Evolutionary conservation across 2,113 vertebrate genomes (phyloP), one percentile per base, ranked within the genome.

Genomic region (Anoplopoma fimbria): DNA sequence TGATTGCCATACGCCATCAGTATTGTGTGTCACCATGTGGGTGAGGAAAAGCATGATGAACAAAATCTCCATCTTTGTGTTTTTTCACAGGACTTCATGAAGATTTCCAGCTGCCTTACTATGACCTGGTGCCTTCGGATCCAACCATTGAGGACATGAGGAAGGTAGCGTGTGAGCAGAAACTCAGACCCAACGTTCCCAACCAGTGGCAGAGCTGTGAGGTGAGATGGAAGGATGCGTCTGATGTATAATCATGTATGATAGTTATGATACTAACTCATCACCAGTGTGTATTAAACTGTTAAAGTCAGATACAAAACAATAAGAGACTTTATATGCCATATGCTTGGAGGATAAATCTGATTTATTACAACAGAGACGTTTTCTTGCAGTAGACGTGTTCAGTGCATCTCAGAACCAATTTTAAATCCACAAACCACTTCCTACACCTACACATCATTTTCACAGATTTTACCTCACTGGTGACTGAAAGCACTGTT

Each of bases 191-290:
- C 69, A 98, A 90, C 90, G 94, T 99, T 84, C 98, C 97, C 70
- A 99, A 99, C 93, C 98, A 98, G 92, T 99, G 98, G 98, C 98
- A 99, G 91, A 99, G 96, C 94, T 99, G 97, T 84, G 98, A 99
- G 97, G 98, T 99, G 96, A 96, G 88, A 68, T 17, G 2, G 33
- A 60, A 40, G 19, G 27, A 23, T 12, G 23, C 36, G 1, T 55
- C 31, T 69, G 36, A 47, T 64, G 4, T 69, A 17, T 40, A 5
- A 36, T 45, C 58, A 29, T n/a, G 49, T n/a, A 10, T 29, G n/a
- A 58, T n/a, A 47, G 38, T 19, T 25, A 6, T 9, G 1, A 36
- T 21, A 10, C 17, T 47, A 73, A 53, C 23, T 21, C n/a, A 51
- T 15, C 40, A 40, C n/a, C 40, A 34, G 60, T 60, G 31, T 65